phyloP scores from a whole-genome alignment of 2,113 vertebrate species.

The Budorcas taxicolor region DNA sequence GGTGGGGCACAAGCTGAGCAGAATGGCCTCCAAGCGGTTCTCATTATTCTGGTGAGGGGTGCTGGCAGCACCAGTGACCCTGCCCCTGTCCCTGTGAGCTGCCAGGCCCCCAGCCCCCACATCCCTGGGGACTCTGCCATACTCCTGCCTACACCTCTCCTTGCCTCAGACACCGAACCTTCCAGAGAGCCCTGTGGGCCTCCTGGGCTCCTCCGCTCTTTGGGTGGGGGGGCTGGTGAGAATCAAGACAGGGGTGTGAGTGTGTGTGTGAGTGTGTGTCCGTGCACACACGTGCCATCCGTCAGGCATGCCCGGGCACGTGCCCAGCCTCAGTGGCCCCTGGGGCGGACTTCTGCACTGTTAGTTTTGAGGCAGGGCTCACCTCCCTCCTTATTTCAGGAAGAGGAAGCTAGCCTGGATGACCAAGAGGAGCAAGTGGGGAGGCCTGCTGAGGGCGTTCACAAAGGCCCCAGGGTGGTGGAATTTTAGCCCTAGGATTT shows the following conservation, averaged over 20 bases:
- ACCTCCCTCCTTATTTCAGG: background rate
- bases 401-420: background rate
- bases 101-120: background rate
- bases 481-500: background rate
- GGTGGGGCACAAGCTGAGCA: background rate
- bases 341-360: rapidly evolving
- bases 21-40: background rate
- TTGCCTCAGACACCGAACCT: background rate
- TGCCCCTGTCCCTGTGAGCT: background rate
- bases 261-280: background rate
- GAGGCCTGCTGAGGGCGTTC: background rate
- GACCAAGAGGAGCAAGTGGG: background rate
- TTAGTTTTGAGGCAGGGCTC: background rate
- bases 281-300: rapidly evolving
- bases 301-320: rapidly evolving
- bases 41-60: background rate
- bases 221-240: background rate
- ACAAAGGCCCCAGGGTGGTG: background rate
- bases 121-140: background rate
- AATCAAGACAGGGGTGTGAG: background rate
- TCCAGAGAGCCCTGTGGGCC: background rate
- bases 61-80: background rate
- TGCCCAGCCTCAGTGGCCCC: background rate
- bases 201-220: background rate
- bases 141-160: background rate